Percentiles rank a stretch among this genome's conserved stretches.
These are phyloP conservation scores for Barnardius zonarius DNA, from an alignment of 2,113 vertebrate species.

Conservation along the genomic window DNA sequence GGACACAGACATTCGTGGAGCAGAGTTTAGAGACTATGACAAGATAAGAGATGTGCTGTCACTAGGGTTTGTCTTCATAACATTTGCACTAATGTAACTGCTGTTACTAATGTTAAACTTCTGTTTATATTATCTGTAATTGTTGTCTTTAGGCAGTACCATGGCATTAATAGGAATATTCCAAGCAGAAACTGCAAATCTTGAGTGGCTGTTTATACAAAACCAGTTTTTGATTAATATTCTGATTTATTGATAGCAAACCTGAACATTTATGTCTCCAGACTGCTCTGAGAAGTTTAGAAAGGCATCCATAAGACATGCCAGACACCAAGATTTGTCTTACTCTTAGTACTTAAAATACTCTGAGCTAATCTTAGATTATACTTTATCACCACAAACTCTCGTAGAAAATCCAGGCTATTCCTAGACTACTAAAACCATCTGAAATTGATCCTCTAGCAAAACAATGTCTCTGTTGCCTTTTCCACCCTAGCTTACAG, in stretches of 20 bases:
- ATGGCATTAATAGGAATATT: neutral
- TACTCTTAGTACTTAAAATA: conserved; percentile 3
- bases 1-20: neutral
- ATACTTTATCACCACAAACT: conserved; percentile 4
- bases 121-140: neutral
- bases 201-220: neutral
- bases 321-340: neutral
- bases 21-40: neutral
- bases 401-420: conserved; percentile 12
- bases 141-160: neutral
- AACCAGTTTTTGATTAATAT: neutral
- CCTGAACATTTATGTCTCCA: neutral
- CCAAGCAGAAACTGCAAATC: neutral
- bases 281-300: neutral
- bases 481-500: neutral
- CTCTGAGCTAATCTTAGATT: conserved; percentile 12
- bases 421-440: neutral
- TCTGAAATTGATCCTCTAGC: neutral
- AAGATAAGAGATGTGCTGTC: neutral
- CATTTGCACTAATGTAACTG: neutral
- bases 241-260: neutral
- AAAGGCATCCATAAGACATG: neutral
- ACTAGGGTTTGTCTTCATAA: neutral
- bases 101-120: neutral
- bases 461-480: conserved; percentile 16